Base-by-base conservation (phyloP, 2,888 invertebrate genomes). In the Pristionchus exspectatus region DNA sequence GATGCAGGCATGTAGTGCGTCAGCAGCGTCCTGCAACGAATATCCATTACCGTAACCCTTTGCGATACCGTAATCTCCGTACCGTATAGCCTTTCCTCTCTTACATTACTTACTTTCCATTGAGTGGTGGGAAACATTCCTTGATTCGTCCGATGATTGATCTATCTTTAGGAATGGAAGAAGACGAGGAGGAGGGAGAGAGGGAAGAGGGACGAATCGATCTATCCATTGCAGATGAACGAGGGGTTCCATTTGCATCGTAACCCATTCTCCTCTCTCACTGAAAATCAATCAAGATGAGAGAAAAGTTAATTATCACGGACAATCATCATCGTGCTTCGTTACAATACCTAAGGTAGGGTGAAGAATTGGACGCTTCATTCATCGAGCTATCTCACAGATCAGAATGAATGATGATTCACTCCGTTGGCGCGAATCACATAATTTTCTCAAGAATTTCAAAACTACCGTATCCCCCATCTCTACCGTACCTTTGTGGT, bases 1-100 rank as follows among this genome's bases (percentile, higher is more conserved):
- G 92, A 91, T 21, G 92, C 91, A 4, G 94, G 94, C 21, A 93
- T 90, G 90, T 94, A 94, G 90, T 94, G 94, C 21, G 91, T 91
- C 16, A 94, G 90, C 84, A 94, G 90, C 7, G 93, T 85, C 50
- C 81, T 88, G 54, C 4, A 50, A 12, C 18, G 30, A 54, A 24
- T 21, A 38, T n/a, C 3, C 9, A 87, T 63, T 59, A 59, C 63
- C 59, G 63, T 66, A 5, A 5, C 12, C 83, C 44, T 50, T 50
- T 10, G 3, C 44, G 44, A 9, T 50, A 50, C 44, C 9, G 44
- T 50, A 50, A 0, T 50, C 44, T 50, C 44, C 9, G 9, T 12
- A 50, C 44, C 12, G 12, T 50, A 16, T 16, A 56, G 21, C 18
- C 18, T 2, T 27, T 2, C 21, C 1, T 27, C 7, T 54, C 24